Evolutionary conservation across 2,888 invertebrate species (phyloP), one percentile per base, ranked within the genome.

Genomic region (Caenorhabditis sinica): DNA sequence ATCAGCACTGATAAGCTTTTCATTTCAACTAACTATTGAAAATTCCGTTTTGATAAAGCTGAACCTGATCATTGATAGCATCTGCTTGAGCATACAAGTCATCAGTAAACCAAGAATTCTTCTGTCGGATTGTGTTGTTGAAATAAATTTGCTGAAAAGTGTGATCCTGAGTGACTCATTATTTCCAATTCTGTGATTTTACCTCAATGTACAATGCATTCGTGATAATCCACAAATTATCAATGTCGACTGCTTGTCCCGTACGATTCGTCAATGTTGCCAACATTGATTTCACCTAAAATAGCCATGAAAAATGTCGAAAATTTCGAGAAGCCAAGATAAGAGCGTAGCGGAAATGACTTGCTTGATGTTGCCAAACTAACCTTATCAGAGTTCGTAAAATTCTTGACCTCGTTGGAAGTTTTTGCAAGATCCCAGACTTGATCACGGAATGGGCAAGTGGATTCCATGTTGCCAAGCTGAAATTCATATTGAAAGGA

Each of bases 31-130:
- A 49, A 69, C 73, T 79, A n/a, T 72, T 66, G 36, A 87, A 89
- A 45, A 87, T 85, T 65, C 88, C 88, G 76, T 89, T 87, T 72
- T 89, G 83, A 56, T 75, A 87, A 33, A 85, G 60, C 51, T 87
- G 82, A 40, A 87, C 85, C 45, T 83, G 77, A 65, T 89, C 85
- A 58, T 89, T 86, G 28, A 86, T 74, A 5, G 51, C 66, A 20
- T 77, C 84, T 17, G 85, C 75, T 43, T 63, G 61, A n/a, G 58
- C 53, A 53, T 86, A 76, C 11, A 88, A 63, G 0, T 58, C 82
- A 30, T 81, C 83, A 2, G 81, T 73, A 36, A 83, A 86, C 88
- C 88, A 88, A 3, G 81, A 23, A 33, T 82, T 80, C 20, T 63
- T 83, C 13, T 15, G 13, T 40, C 72, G 56, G 11, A 85, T 30